Evolutionary conservation across 2,113 vertebrate genomes (phyloP), one percentile per base, ranked within the genome.

Genomic region (Anhinga rufa): DNA sequence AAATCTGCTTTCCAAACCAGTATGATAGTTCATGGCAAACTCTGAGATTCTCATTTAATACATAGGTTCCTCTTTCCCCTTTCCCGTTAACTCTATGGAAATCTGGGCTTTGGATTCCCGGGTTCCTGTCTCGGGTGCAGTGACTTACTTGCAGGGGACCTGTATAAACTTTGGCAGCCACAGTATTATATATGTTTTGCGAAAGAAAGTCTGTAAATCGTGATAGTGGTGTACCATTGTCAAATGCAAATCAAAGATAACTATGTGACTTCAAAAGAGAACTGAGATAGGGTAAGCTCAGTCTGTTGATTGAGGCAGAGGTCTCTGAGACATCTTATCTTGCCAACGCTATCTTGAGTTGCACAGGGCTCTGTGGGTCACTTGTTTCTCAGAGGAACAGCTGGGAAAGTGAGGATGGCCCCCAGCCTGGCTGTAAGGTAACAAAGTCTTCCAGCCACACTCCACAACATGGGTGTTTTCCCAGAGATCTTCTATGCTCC

Each of bases 1-100:
- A 91, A 97, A 75, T 91, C 66, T 96, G 66, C 71, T 92, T 96
- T 96, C 61, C 82, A 95, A 78, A 78, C 68, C 31, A 55, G 42
- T 85, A n/a, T 77, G 68, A 71, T 85, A 77, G 66, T 62, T 94
- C 8, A 17, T 84, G 74, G 42, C 58, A 85, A 90, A 38, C 57
- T 89, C 48, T 60, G 58, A 80, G 70, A 79, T 85, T 91, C 66
- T 84, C 4, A 5, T 82, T 93, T 69, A 58, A 38, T 52, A 31
- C 3, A 0, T 14, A 34, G 40, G 24, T 77, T 76, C 52, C 54
- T 64, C 48, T 77, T 96, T 93, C 36, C 69, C 38, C 46, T 88
- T 94, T 90, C 28, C 34, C 2, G 1, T 65, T 85, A 55, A 42
- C 89, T 65, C 61, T 54, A 0, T 64, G 68, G 46, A 86, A 83